phyloP scores from a whole-genome alignment of 2,888 invertebrate species.

The Mesoligia furuncula region DNA sequence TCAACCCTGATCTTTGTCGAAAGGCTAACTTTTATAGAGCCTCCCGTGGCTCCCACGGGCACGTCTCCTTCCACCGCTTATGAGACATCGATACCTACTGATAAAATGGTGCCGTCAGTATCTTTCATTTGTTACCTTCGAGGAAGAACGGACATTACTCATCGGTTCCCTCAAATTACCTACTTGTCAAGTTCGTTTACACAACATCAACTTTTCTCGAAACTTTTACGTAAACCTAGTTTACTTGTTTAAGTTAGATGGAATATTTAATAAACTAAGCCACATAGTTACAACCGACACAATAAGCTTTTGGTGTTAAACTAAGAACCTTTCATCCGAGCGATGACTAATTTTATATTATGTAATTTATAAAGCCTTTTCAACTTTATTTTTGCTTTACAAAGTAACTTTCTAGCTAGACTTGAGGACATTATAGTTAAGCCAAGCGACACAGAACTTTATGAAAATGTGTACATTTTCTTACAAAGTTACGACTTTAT shows the following conservation, averaged over 20 bases:
- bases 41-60: conserved; percentile 54
- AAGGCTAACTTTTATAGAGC: conserved; percentile 64
- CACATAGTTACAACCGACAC: not conserved
- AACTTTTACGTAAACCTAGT: not conserved
- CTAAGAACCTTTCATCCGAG: conserved; percentile 10
- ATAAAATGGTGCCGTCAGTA: conserved; percentile 48
- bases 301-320: conserved; percentile 14
- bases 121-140: conserved; percentile 41
- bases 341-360: conserved; percentile 16
- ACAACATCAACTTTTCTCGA: conserved; percentile 4
- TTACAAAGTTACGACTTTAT: conserved; percentile 27
- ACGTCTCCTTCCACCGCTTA: conserved; percentile 54
- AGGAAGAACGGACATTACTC: conserved; percentile 35
- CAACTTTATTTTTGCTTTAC: conserved; percentile 10
- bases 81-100: conserved; percentile 47
- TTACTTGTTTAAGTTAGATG: conserved; percentile 16
- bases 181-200: conserved; percentile 38
- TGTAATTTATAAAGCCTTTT: conserved; percentile 23
- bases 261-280: conserved; percentile 18
- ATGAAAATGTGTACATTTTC: conserved; percentile 36
- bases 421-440: conserved; percentile 28
- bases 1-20: conserved; percentile 20
- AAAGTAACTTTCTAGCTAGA: conserved; percentile 2
- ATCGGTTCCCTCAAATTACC: conserved; percentile 29
- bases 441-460: conserved; percentile 10